Base-by-base conservation (phyloP, 2,113 vertebrate species). In the Stercorarius parasiticus region DNA sequence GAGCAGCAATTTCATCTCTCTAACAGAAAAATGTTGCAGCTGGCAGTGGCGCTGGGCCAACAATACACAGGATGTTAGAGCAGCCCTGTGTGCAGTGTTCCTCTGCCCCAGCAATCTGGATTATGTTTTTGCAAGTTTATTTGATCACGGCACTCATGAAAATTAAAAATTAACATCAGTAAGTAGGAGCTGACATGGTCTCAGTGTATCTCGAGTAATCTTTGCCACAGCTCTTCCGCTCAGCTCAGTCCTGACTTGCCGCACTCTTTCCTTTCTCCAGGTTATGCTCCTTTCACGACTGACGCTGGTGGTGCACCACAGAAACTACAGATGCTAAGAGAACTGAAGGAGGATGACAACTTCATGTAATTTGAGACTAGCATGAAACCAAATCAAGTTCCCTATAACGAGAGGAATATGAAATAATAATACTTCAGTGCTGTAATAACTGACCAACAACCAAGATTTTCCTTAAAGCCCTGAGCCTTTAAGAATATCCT, bases 1-100 rank as follows among this genome's bases (percentile, higher is more conserved):
- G 74, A 94, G 90, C 67, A 86, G 85, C 53, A 86, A 88, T 88
- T 94, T 90, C 85, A 82, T 90, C 61, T 85, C 77, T 82, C 43
- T 79, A 72, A 52, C 43, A 85, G 90, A 90, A 96, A 96, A 90
- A 93, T 13, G 45, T 59, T 96, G 90, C 95, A 94, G 90, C 95
- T 95, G 93, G 93, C 85, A 94, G 62, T 96, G 96, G 95, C 96
- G 93, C 90, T 81, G 93, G 29, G 95, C 92, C 97, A 97, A 43
- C 36, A 93, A 93, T 23, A 95, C 62, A 86, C 95, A 96, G 93
- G 97, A 96, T 93, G 88, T 95, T 86, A 42, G 77, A 95, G 70
- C 88, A 95, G 93, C 59, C 71, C 71, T 96, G 81, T 96, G 90
- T 73, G 74, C 90, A 90, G 71, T 62, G 92, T 53, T 93, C 40